Conservation (phyloP, 2,797 vertebrate species). For the Heteromormyrus szaboi region DNA sequence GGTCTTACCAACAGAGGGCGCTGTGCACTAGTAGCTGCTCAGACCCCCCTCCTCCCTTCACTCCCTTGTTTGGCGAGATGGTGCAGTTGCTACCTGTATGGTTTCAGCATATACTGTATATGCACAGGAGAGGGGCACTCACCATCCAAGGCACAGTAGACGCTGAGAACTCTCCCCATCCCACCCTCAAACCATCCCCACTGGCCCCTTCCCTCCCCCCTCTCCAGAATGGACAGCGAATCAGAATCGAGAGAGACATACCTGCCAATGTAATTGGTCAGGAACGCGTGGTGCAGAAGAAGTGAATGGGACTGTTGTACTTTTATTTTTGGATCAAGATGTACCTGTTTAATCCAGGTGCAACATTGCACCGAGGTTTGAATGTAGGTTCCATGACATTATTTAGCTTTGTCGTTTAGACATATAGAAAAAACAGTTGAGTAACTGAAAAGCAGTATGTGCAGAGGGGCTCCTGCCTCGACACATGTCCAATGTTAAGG, state of each 20-base stretch:
- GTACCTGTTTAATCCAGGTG: constrained; percentile 55
- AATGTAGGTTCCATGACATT: constrained; percentile 70
- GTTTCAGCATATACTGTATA: constrained; percentile 66
- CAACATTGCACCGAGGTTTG: constrained; percentile 58
- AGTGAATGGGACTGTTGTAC: constrained; percentile 24
- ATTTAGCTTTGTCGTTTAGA: constrained; percentile 67
- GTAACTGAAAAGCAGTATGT: constrained; percentile 48
- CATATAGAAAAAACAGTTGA: constrained; percentile 40
- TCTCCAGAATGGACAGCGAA: constrained; percentile 30
- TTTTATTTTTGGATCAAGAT: constrained; percentile 41
- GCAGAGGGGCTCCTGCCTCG: constrained; percentile 41
- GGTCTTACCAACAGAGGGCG: constrained; percentile 59
- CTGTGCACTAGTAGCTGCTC: constrained; percentile 58
- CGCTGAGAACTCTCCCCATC: constrained; percentile 34
- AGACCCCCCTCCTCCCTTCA: constrained; percentile 24
- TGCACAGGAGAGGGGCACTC: constrained; percentile 58
- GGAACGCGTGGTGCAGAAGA: constrained; percentile 26
- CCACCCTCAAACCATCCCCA: not conserved
- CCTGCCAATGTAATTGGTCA: constrained; percentile 42
- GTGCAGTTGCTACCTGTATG: constrained; percentile 88
- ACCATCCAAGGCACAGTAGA: constrained; percentile 46
- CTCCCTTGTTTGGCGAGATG: constrained; percentile 53
- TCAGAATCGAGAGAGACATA: constrained; percentile 33
- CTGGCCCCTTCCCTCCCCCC: constrained; percentile 2
- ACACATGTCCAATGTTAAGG: constrained; percentile 27